Percentiles rank a stretch among this genome's conserved stretches.
Conservation (phyloP, 2,797 vertebrate genomes). For the Smutsia gigantea region DNA sequence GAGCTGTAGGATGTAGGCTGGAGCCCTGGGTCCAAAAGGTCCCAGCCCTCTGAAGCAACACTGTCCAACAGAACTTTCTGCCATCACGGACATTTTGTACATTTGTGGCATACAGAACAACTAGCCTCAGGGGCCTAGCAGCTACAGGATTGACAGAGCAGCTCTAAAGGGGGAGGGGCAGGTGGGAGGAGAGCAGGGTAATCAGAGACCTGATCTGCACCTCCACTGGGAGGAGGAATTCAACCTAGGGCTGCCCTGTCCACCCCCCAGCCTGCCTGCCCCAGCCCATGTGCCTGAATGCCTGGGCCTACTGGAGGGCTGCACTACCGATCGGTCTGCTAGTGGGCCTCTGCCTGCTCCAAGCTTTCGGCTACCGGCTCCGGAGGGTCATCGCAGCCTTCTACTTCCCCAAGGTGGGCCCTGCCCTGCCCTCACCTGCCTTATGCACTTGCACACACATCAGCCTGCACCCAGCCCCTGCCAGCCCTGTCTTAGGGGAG, state of each 20-base stretch:
- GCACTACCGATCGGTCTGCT: conserved; percentile 80
- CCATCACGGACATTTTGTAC: background rate
- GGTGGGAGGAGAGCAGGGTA: background rate
- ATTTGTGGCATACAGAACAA: background rate
- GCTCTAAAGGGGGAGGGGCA: background rate
- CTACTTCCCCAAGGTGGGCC: conserved; percentile 90
- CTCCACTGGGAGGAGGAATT: background rate
- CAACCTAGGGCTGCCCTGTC: background rate
- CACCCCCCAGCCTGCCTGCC: conserved; percentile 87
- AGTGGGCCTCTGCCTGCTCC: conserved; percentile 86
- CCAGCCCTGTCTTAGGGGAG: background rate
- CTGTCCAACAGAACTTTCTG: background rate
- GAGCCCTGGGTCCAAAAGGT: background rate
- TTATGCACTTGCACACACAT: background rate
- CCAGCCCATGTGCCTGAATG: conserved; percentile 80
- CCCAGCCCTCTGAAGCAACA: background rate
- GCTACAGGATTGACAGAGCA: background rate
- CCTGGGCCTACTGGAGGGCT: conserved; percentile 81
- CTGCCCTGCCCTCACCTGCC: too few relatives aligned
- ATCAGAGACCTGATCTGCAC: background rate
- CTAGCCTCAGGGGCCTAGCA: background rate
- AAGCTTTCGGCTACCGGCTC: conserved; percentile 91
- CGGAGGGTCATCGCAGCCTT: conserved; percentile 89
- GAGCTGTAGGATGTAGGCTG: background rate
- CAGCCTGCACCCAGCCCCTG: background rate